Base-by-base conservation (phyloP, 2,797 vertebrate genomes). In the Sebastes variabilis region DNA sequence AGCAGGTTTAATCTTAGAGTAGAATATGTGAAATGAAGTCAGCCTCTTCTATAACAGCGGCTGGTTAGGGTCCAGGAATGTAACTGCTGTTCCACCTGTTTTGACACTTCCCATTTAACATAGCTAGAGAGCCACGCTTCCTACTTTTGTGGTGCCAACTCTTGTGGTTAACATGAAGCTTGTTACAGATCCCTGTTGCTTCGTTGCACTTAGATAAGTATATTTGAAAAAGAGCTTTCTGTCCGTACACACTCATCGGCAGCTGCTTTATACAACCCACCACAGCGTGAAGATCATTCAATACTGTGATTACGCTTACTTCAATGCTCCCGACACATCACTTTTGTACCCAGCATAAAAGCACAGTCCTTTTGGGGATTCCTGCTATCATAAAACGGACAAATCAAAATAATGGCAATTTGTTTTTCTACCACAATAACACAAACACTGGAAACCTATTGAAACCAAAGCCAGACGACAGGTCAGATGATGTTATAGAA, bases 51-150 rank as follows among this genome's bases (percentile, higher is more conserved):
- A 9, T 55, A 69, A 8, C 68, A 59, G 38, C 5, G 56, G 30
- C 65, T 77, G n/a, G 8, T 54, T 38, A 24, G 22, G 13, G n/a
- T 38, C 49, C 30, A 73, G 60, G 24, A 67, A 75, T 46, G 49
- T 29, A 13, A 70, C 30, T 34, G 27, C 65, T 71, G 52, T 55
- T 73, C 60, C 61, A 82, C 69, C 79, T 68, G 72, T 60, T 64
- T 65, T 70, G 67, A 74, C 75, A 75, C 77, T 68, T 78, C 42
- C 71, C 6, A 66, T 81, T 80, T 62, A 77, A 69, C 25, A 56
- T 62, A 66, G 38, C 27, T 25, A 32, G 70, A 49, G 70, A 36
- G 66, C 22, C 71, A 67, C 3, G 8, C 7, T 46, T 29, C 56
- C 8, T 22, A 30, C 27, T 20, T 52, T 46, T 55, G 38, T 58